Conservation (phyloP, 2,113 vertebrate species). For the Kobus ellipsiprymnus region DNA sequence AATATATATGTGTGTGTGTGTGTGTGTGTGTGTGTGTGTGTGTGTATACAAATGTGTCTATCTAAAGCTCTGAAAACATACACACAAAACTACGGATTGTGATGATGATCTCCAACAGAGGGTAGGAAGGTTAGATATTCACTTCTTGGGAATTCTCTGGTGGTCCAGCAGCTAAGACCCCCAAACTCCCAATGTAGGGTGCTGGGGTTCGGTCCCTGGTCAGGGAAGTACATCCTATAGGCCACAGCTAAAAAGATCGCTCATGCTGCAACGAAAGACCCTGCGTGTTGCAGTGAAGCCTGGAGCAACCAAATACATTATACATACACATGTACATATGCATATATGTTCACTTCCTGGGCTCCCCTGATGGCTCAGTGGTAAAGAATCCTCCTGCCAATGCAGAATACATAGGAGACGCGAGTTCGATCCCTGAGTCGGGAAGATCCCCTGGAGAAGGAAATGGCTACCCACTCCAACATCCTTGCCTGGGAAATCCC, state of each 20-base stretch:
- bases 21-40: not conserved
- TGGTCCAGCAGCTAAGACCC: not conserved
- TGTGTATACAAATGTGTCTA: not conserved
- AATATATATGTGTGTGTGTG: not conserved
- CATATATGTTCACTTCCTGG: not conserved
- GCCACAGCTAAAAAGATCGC: not conserved
- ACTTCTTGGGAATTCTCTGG: not conserved
- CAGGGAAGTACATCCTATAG: not conserved
- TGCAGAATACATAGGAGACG: not conserved
- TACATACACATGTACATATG: not conserved
- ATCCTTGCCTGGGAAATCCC: not conserved
- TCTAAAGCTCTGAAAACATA: not conserved
- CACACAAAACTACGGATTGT: not conserved
- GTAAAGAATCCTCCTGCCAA: not conserved
- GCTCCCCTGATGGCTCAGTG: not conserved
- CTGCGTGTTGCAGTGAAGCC: not conserved
- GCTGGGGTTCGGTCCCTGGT: not conserved
- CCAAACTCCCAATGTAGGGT: not conserved
- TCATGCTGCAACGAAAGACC: not conserved
- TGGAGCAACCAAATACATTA: not conserved
- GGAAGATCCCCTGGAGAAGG: not conserved
- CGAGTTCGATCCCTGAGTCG: accelerated
- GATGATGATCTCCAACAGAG: not conserved
- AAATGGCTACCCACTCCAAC: not conserved
- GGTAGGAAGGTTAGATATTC: not conserved